Evolutionary conservation across 2,113 vertebrate species (phyloP), one percentile per base, ranked within the genome.

Genomic region (human (Homo sapiens)): DNA sequence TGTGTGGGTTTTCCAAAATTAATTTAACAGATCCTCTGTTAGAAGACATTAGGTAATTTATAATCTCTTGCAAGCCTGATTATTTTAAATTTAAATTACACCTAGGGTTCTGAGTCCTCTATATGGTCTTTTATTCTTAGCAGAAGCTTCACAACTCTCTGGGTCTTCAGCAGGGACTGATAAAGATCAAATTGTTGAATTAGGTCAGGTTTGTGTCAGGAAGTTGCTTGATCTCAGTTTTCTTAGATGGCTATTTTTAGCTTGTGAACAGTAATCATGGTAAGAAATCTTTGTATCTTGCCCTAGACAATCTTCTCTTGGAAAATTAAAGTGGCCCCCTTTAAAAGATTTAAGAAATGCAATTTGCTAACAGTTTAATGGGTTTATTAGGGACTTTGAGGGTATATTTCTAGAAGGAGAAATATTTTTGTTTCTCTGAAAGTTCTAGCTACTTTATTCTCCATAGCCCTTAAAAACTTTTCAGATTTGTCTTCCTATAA

Each of bases 201-300:
- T 97, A 83, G 75, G 86, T 92, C 80, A 93, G 87, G 32, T 96
- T 86, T 90, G 61, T 91, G 76, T 82, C 78, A 97, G 90, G 92
- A 97, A 96, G 82, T 90, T 84, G 50, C 38, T 93, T 97, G 91
- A 93, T 96, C 81, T 96, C 92, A 95, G 0, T 97, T 96, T 98
- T 97, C 88, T 98, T 20, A 27, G 45, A 73, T 87, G 90, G 32
- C 66, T 97, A 61, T 97, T 97, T 96, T 98, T 97, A 96, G 84
- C 75, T 92, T 86, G 66, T 85, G 38, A 97, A 70, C 43, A 66
- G 81, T 97, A 97, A 96, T 98, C 94, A 82, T 92, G 85, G 79
- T 57, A 97, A 96, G 88, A 97, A 96, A 97, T 93, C 94, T 97
- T 94, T 59, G 17, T 76, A 90, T 97, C 70, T 93, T 92, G 81